Conservation (phyloP, 2,797 vertebrate species). For the Philypnodon macrostomus region DNA sequence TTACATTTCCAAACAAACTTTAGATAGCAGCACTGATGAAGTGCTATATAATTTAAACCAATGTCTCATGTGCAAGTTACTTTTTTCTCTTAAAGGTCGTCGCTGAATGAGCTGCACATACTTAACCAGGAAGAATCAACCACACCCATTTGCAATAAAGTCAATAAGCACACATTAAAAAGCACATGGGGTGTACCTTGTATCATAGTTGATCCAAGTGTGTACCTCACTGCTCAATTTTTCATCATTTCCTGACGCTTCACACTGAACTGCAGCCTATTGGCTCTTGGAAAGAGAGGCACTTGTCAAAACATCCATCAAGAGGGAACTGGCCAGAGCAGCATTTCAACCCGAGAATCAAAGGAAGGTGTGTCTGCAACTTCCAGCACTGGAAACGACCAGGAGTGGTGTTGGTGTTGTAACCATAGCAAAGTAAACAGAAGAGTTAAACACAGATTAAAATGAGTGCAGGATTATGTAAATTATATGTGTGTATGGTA, state of each 20-base stretch:
- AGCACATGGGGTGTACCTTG: neutral
- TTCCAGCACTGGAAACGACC: constrained; percentile 47
- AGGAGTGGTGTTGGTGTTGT: constrained; percentile 60
- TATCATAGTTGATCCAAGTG: constrained; percentile 18
- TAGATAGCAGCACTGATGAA: no score
- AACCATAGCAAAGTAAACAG: constrained; percentile 68
- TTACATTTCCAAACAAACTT: no score
- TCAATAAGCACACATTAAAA: constrained; percentile 1
- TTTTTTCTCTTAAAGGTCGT: no score
- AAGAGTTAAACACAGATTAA: constrained; percentile 65
- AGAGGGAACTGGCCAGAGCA: constrained; percentile 26
- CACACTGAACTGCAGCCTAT: constrained; percentile 39
- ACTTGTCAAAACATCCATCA: constrained; percentile 64
- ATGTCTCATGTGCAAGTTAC: neutral
- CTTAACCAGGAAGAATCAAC: neutral
- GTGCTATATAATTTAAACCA: neutral
- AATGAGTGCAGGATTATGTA: constrained; percentile 59
- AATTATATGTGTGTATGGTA: constrained; percentile 28
- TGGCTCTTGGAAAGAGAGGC: constrained; percentile 44
- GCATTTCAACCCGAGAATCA: constrained; percentile 43
- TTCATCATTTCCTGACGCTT: constrained; percentile 43
- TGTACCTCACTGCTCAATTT: constrained; percentile 14
- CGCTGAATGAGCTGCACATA: no score
- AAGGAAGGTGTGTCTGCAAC: constrained; percentile 70
- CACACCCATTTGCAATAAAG: constrained; percentile 4